These are phyloP conservation scores for Mythimna pallens DNA, from an alignment of 2,888 invertebrate species.

Conservation along the genomic window DNA sequence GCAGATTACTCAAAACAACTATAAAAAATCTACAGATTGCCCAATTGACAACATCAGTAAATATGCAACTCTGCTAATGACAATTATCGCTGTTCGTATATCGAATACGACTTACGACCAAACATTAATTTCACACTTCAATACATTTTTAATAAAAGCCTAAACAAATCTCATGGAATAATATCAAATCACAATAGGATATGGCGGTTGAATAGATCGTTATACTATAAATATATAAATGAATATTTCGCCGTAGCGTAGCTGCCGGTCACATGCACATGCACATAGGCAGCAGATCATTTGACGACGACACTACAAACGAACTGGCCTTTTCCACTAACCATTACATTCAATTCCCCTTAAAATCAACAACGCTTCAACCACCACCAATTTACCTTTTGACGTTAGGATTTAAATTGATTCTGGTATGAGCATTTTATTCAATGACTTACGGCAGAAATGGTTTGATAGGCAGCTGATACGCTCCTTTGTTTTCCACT, in stretches of 20 bases:
- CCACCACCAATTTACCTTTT: slow-evolving; percentile 54
- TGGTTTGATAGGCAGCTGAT: slow-evolving; percentile 60
- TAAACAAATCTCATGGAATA: neutral
- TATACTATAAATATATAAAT: too few relatives aligned
- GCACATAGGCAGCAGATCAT: neutral
- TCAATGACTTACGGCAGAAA: slow-evolving; percentile 56
- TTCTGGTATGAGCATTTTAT: slow-evolving; percentile 58
- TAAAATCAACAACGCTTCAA: slow-evolving; percentile 45
- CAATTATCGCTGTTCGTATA: neutral
- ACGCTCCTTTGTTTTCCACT: slow-evolving; percentile 52
- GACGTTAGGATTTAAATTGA: slow-evolving; percentile 60
- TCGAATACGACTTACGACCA: neutral
- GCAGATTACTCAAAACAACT: too few relatives aligned
- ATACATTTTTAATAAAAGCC: neutral
- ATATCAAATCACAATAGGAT: neutral
- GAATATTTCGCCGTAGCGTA: neutral
- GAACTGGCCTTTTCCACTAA: slow-evolving; percentile 46
- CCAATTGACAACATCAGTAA: too few relatives aligned
- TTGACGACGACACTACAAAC: slow-evolving; percentile 26
- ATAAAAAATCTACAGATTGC: too few relatives aligned
- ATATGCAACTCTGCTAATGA: neutral
- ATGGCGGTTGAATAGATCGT: neutral
- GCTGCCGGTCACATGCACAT: neutral
- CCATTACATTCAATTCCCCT: slow-evolving; percentile 42
- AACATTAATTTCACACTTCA: slow-evolving; percentile 1